Evolutionary conservation across 2,113 vertebrate genomes (phyloP).

Genomic region (Erythrocebus patas): DNA sequence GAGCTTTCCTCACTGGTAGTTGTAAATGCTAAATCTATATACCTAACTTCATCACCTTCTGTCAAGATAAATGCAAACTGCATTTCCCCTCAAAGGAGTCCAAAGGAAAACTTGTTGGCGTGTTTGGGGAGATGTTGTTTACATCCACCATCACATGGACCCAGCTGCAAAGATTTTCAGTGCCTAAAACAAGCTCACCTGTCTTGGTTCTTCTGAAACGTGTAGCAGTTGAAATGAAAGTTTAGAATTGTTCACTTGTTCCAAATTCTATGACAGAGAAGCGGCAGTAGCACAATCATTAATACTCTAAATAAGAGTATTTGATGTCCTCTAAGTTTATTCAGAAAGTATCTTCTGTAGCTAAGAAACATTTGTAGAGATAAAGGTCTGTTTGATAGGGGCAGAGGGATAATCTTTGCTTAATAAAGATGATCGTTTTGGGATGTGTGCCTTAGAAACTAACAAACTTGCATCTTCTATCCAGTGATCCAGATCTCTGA

Average conservation of each 20-base stretch:
- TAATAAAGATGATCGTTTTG: background rate
- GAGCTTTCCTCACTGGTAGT: slow-evolving; percentile 34
- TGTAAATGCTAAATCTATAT: slow-evolving; percentile 30
- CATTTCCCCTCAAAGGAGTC: background rate
- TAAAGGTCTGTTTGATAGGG: background rate
- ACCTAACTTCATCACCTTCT: slow-evolving; percentile 48
- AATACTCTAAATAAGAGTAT: background rate
- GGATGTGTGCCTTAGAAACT: background rate
- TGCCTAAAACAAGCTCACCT: slow-evolving; percentile 31
- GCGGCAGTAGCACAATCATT: background rate
- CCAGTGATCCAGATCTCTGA: background rate
- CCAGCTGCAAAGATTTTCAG: slow-evolving; percentile 24
- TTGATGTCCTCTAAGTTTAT: slow-evolving; percentile 12
- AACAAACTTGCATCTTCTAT: background rate
- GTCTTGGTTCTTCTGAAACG: background rate
- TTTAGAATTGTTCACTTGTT: slow-evolving; percentile 32
- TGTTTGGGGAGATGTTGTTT: slow-evolving; percentile 46
- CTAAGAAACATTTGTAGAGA: slow-evolving; percentile 7
- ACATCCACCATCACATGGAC: background rate
- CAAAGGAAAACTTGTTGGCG: slow-evolving; percentile 47
- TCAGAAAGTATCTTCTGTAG: background rate
- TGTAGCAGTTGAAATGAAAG: slow-evolving; percentile 34
- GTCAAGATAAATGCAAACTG: slow-evolving; percentile 43
- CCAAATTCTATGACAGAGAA: background rate
- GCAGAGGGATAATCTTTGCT: background rate